A percentile compares a stretch with the other conserved stretches of the same genome.
These are phyloP conservation scores for Leptura quadrifasciata DNA, from an alignment of 2,888 invertebrate species.

Conservation along the genomic window DNA sequence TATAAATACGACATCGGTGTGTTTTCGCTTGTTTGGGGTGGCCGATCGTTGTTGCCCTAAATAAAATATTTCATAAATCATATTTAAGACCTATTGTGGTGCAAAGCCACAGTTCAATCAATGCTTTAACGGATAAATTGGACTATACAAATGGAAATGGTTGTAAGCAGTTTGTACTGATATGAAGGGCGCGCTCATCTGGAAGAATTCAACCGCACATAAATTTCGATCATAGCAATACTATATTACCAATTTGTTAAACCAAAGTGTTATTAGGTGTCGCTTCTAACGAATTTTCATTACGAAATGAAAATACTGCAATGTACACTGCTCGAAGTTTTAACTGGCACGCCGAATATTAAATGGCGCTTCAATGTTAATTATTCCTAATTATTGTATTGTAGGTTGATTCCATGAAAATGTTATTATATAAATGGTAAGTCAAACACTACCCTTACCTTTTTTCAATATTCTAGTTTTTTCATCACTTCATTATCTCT, in stretches of 20 bases:
- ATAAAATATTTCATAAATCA: conserved; percentile 74
- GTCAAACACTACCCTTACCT: no score
- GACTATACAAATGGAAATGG: conserved; percentile 53
- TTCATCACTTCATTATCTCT: no score
- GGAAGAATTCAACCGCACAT: conserved; percentile 46
- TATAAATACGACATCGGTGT: conserved; percentile 63
- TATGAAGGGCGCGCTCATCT: conserved; percentile 53
- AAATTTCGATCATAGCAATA: conserved; percentile 17
- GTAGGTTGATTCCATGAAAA: no score
- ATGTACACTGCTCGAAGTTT: no score
- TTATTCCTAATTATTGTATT: no score
- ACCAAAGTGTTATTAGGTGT: not conserved
- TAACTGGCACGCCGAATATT: no score
- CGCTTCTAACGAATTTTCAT: not conserved
- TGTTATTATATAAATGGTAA: no score
- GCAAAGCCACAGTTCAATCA: conserved; percentile 57
- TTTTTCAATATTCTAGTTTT: no score
- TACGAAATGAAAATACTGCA: no score
- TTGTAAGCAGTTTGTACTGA: conserved; percentile 45
- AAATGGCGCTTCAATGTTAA: no score
- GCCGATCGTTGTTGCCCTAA: conserved; percentile 69
- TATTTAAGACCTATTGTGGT: conserved; percentile 72
- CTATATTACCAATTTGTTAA: conserved; percentile 18
- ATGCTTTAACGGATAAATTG: conserved; percentile 69
- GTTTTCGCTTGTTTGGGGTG: conserved; percentile 71